These are phyloP conservation scores for Pterobdella sp. DNA, from an alignment of 2,888 invertebrate genomes.

Conservation along the genomic window DNA sequence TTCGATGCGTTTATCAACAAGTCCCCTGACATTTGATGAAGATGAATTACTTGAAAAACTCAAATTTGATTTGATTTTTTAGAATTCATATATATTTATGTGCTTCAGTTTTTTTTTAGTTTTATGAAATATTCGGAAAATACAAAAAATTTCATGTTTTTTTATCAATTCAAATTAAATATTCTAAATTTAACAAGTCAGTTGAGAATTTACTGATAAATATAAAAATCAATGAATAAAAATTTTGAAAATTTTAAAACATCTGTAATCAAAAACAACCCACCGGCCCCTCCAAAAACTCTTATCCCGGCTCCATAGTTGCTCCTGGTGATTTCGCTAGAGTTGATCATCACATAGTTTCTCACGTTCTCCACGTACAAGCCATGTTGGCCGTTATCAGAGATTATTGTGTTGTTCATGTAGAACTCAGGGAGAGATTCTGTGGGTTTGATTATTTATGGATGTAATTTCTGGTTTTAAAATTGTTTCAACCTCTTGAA, in stretches of 20 bases:
- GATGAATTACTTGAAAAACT: background rate
- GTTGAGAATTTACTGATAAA: no score
- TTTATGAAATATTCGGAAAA: background rate
- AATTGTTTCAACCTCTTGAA: background rate
- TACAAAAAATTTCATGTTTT: background rate
- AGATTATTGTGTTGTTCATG: slow-evolving; percentile 72
- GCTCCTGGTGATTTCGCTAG: slow-evolving; percentile 74
- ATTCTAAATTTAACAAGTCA: background rate
- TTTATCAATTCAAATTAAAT: background rate
- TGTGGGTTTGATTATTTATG: slow-evolving; percentile 31
- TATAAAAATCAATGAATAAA: slow-evolving; percentile 1
- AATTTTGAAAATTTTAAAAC: background rate
- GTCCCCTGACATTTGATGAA: slow-evolving; percentile 59
- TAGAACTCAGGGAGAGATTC: slow-evolving; percentile 50
- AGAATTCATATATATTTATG: background rate
- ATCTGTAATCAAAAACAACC: background rate
- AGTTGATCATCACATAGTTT: slow-evolving; percentile 76
- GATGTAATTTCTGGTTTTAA: background rate
- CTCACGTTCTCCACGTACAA: slow-evolving; percentile 82
- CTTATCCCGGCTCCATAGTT: slow-evolving; percentile 77
- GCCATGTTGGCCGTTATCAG: slow-evolving; percentile 88
- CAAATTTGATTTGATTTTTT: background rate
- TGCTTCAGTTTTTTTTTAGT: background rate
- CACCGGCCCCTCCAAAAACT: slow-evolving; percentile 69
- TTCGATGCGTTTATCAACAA: slow-evolving; percentile 82